Conservation (phyloP, 2,797 vertebrate genomes). For the Valencia hispanica region DNA sequence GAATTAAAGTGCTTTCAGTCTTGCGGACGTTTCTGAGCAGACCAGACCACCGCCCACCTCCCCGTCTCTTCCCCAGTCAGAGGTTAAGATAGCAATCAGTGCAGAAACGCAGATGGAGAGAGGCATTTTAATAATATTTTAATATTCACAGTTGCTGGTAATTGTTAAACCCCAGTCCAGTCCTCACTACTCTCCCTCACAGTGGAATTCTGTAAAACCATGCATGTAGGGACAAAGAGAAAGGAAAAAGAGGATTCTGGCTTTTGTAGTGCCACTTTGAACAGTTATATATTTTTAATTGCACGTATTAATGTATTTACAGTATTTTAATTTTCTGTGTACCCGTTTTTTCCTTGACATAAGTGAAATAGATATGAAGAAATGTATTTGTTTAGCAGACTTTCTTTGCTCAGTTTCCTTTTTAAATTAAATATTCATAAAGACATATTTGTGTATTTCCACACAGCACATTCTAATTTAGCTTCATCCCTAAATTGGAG, state of each 20-base stretch:
- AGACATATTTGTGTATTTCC: neutral
- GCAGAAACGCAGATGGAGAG: slow-evolving; percentile 91
- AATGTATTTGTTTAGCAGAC: too few relatives aligned
- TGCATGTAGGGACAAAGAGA: slow-evolving; percentile 69
- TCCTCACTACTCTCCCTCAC: slow-evolving; percentile 45
- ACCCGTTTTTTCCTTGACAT: neutral
- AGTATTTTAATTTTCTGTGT: neutral
- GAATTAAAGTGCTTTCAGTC: slow-evolving; percentile 98
- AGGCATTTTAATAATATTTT: slow-evolving; percentile 99
- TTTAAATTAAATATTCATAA: neutral
- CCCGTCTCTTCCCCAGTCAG: slow-evolving; percentile 86
- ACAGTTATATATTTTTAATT: neutral
- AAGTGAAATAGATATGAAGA: neutral
- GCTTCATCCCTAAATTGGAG: neutral
- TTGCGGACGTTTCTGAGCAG: slow-evolving; percentile 80
- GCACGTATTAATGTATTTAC: neutral
- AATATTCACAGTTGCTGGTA: slow-evolving; percentile 97
- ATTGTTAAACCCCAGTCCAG: slow-evolving; percentile 96
- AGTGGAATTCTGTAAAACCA: slow-evolving; percentile 89
- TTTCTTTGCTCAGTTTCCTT: neutral
- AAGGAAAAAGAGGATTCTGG: neutral
- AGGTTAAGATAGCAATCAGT: slow-evolving; percentile 99
- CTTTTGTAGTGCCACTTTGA: neutral
- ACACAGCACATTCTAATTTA: neutral
- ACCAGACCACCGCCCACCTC: slow-evolving; percentile 86